phyloP scores from a whole-genome alignment of 2,113 vertebrate genomes.

The Psophia crepitans region DNA sequence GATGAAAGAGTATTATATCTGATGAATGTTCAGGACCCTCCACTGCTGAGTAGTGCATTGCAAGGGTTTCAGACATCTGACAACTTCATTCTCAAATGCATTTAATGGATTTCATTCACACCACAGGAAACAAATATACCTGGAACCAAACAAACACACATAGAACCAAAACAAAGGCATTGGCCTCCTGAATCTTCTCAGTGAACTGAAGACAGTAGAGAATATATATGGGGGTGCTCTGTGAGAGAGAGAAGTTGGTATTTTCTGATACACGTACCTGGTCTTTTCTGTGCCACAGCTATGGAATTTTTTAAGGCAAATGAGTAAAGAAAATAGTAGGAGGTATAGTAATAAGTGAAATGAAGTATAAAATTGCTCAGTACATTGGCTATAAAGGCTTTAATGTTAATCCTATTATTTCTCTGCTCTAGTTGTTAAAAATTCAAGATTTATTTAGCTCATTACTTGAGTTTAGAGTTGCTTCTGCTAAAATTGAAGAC shows the following conservation, averaged over 20 bases:
- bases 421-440: neutral
- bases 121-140: neutral
- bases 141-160: neutral
- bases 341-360: slow-evolving; percentile 12
- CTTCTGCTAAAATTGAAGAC: neutral
- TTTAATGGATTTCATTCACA: neutral
- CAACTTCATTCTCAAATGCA: neutral
- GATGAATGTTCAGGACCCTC: neutral
- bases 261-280: neutral
- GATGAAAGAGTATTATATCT: neutral
- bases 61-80: neutral
- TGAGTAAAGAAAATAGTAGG: neutral
- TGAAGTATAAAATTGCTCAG: slow-evolving; percentile 35
- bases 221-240: neutral
- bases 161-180: neutral
- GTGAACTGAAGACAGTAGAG: neutral
- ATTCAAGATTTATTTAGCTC: slow-evolving; percentile 11
- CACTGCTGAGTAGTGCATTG: neutral
- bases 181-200: neutral
- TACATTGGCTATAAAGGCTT: neutral
- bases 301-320: neutral
- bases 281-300: neutral
- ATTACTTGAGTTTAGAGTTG: neutral
- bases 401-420: slow-evolving; percentile 39
- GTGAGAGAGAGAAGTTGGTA: neutral